phyloP scores from a whole-genome alignment of 2,888 invertebrate genomes.

The Pristionchus maxplancki region DNA sequence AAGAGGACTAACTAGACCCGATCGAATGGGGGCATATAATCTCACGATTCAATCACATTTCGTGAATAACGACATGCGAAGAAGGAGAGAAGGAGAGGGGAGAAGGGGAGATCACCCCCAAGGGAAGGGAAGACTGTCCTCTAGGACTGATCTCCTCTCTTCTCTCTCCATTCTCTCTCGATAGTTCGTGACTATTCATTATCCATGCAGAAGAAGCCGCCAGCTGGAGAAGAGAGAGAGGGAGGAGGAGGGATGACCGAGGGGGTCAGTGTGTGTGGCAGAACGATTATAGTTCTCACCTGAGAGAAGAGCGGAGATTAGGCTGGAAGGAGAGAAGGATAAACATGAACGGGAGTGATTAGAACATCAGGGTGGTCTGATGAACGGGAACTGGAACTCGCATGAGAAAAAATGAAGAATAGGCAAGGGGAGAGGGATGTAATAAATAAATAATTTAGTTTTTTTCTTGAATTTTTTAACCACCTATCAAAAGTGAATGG shows the following conservation, averaged over 20 bases:
- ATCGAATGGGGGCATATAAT: constrained; percentile 13
- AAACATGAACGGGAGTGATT: not conserved
- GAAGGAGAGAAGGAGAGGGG: not conserved
- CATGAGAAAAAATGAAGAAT: not conserved
- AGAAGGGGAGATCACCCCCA: not conserved
- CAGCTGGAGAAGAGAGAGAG: constrained; percentile 25
- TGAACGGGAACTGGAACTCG: not conserved
- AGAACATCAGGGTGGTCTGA: not conserved
- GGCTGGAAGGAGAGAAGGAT: not conserved
- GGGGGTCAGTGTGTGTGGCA: not conserved
- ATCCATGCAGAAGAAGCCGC: constrained; percentile 31
- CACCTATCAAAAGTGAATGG: no score
- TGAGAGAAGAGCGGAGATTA: not conserved
- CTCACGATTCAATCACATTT: constrained; percentile 45
- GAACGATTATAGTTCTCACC: constrained; percentile 4
- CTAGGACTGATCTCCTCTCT: not conserved
- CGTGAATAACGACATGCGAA: constrained; percentile 34
- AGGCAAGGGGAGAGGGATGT: not conserved
- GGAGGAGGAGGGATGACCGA: not conserved
- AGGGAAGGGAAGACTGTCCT: constrained; percentile 15
- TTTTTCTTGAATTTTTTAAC: no score
- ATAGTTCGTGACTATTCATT: constrained; percentile 38
- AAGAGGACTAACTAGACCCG: not conserved
- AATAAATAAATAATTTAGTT: no score
- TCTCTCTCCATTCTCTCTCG: constrained; percentile 31